Evolutionary conservation across 1,140 invertebrate genomes (phyloP).

Genomic region (Cydia pomonella): DNA sequence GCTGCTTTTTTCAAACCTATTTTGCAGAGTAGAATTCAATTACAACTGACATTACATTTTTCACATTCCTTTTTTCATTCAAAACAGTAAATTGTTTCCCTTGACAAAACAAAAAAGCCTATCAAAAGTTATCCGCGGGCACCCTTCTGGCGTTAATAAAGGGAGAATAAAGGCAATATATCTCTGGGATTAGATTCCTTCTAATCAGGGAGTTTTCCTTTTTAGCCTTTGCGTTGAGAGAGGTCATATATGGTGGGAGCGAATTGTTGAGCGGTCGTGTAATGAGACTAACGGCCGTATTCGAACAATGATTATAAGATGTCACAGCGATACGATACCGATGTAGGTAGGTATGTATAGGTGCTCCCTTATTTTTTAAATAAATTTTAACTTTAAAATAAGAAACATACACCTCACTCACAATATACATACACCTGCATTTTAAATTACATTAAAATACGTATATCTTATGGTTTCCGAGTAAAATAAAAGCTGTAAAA

Average conservation of each 20-base stretch:
- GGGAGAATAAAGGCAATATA: slow-evolving; percentile 41
- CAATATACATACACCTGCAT: no score
- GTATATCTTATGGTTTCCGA: no score
- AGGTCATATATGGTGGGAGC: background rate
- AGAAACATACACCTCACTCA: no score
- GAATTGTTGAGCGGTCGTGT: background rate
- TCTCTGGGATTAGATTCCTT: slow-evolving; percentile 43
- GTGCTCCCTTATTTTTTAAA: no score
- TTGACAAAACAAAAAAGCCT: slow-evolving; percentile 11
- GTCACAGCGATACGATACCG: no score
- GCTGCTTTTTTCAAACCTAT: no score
- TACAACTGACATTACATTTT: background rate
- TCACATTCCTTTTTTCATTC: slow-evolving; percentile 5
- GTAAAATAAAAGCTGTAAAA: background rate
- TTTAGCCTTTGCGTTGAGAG: slow-evolving; percentile 35
- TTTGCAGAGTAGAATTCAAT: background rate
- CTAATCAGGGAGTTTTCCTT: slow-evolving; percentile 44
- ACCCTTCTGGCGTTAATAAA: slow-evolving; percentile 25
- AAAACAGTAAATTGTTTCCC: slow-evolving; percentile 6
- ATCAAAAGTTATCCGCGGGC: background rate
- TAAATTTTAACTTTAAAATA: no score
- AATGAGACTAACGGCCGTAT: background rate
- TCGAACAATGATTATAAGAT: no score
- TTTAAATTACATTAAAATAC: no score
- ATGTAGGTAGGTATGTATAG: no score